These are phyloP conservation scores for Strigamia crassipes DNA, from an alignment of 2,888 invertebrate species.

Conservation along the genomic window DNA sequence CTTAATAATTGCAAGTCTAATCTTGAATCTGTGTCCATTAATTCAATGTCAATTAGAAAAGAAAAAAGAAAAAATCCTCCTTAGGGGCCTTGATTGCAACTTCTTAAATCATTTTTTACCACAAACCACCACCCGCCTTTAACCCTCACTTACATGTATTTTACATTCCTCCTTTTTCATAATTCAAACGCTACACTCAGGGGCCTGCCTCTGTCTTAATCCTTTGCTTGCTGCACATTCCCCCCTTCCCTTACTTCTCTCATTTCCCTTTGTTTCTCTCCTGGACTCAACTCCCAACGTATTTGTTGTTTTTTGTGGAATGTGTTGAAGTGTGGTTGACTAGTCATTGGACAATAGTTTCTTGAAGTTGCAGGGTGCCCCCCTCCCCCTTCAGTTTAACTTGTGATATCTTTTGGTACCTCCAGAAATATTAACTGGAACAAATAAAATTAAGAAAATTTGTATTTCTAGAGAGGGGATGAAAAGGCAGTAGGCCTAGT, in stretches of 20 bases:
- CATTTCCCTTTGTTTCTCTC: background rate
- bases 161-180: background rate
- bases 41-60: conserved; percentile 15
- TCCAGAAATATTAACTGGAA: conserved; percentile 45
- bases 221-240: conserved; percentile 8
- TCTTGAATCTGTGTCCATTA: conserved; percentile 18
- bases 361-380: conserved; percentile 41
- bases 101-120: conserved; percentile 7
- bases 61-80: background rate
- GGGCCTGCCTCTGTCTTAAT: conserved; percentile 21
- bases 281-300: background rate
- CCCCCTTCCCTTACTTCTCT: conserved; percentile 16
- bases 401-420: conserved; percentile 47
- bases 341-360: background rate
- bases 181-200: background rate
- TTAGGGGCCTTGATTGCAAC: conserved; percentile 34
- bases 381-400: conserved; percentile 11
- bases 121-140: background rate
- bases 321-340: background rate
- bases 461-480: conserved; percentile 15
- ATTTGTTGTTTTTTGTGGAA: background rate
- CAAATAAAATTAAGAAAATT: background rate
- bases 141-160: background rate
- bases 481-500: conserved; percentile 28
- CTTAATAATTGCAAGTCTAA: conserved; percentile 19